Conservation (phyloP, 2,888 invertebrate genomes). For the Cantharis rustica region DNA sequence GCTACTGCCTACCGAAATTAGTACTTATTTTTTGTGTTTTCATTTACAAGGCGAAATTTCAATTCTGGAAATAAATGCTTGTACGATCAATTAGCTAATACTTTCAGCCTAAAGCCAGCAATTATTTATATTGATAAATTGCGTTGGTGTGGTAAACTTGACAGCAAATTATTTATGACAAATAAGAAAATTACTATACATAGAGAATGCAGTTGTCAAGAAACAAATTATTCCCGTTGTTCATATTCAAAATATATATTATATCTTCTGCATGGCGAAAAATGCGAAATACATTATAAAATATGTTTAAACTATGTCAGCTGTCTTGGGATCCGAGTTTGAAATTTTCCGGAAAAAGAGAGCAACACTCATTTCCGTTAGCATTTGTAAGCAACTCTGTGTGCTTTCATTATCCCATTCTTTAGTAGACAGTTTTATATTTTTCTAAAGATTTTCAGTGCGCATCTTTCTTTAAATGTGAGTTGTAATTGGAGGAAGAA, state of each 20-base stretch:
- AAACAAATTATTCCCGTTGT: neutral
- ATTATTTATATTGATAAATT: slow-evolving; percentile 33
- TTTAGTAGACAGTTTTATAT: slow-evolving; percentile 33
- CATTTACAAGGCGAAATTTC: neutral
- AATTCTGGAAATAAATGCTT: neutral
- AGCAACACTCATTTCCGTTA: slow-evolving; percentile 41
- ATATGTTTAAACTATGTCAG: slow-evolving; percentile 35
- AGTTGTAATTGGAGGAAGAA: slow-evolving; percentile 7
- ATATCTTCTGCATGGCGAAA: neutral
- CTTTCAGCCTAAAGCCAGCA: slow-evolving; percentile 15
- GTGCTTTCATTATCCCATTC: slow-evolving; percentile 39
- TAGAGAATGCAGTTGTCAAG: slow-evolving; percentile 11
- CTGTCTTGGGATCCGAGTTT: slow-evolving; percentile 31
- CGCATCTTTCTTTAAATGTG: slow-evolving; percentile 20
- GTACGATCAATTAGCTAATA: neutral
- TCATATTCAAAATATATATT: neutral
- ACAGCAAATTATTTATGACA: slow-evolving; percentile 32
- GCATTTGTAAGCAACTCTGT: slow-evolving; percentile 38
- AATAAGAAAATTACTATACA: slow-evolving; percentile 24
- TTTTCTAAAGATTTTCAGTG: slow-evolving; percentile 26
- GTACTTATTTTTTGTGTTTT: neutral
- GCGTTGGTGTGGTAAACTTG: slow-evolving; percentile 27
- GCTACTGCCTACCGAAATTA: neutral
- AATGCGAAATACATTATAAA: slow-evolving; percentile 13
- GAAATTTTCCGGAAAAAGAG: slow-evolving; percentile 36